These are phyloP conservation scores for Liasis olivaceus DNA, from an alignment of 2,797 vertebrate species.

Conservation along the genomic window DNA sequence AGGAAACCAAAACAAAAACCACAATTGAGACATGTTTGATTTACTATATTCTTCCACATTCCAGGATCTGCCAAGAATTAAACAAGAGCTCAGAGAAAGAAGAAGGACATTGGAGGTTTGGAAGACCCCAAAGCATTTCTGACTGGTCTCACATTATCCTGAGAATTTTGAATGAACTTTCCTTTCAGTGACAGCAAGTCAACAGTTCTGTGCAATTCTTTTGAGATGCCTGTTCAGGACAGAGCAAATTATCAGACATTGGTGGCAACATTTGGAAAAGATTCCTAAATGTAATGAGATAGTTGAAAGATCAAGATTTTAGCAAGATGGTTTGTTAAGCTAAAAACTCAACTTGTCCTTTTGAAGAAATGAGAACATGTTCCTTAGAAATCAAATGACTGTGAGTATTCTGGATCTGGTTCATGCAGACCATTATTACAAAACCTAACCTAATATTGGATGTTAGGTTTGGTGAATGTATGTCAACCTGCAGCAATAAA, in stretches of 20 bases:
- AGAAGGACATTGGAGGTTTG: background rate
- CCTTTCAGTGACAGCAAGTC: background rate
- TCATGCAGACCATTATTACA: background rate
- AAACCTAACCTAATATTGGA: background rate
- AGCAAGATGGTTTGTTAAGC: background rate
- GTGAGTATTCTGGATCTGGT: background rate
- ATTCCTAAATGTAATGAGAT: background rate
- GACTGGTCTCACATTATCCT: background rate
- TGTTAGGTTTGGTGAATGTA: background rate
- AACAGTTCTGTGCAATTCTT: background rate
- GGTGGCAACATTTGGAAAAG: background rate
- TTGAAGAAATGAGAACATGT: background rate
- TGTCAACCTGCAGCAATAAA: background rate
- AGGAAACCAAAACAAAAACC: background rate
- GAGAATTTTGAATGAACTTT: background rate
- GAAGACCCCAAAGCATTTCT: background rate
- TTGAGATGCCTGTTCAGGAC: background rate
- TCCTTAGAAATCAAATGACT: background rate
- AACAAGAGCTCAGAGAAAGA: background rate
- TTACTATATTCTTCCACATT: too few relatives aligned
- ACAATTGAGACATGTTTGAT: background rate
- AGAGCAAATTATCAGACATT: background rate
- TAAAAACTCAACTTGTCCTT: background rate
- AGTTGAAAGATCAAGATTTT: background rate
- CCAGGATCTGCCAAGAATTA: background rate